Evolutionary conservation across 2,797 vertebrate genomes (phyloP), one percentile per base, ranked within the genome.

Genomic region (Melanotaenia pygmaea): DNA sequence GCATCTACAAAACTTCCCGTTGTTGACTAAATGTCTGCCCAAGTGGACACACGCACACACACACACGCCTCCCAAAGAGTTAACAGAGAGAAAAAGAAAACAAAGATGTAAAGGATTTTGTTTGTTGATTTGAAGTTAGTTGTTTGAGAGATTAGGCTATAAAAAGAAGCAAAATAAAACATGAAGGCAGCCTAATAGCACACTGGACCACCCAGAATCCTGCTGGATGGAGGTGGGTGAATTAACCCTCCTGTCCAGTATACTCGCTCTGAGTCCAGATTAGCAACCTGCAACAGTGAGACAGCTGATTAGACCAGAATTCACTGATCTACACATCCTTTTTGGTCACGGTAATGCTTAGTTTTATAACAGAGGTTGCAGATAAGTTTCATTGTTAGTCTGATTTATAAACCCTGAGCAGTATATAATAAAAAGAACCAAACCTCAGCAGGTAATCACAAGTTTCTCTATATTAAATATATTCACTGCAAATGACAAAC

Each of bases 191-290:
- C 61, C 60, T 63, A 20, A 59, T 56, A 74, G 82, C 62, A 65
- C 62, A 56, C 79, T 0, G 50, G 97, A 97, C 96, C 97, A 97
- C 97, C 96, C 96, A 96, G 87, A 92, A 93, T 67, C 0, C 66
- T 20, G 38, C 73, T 60, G 80, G 77, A 67, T 38, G 61, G 82
- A 72, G 77, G 67, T 22, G 54, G 81, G 47, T 68, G 60, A 35
- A 61, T 18, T 43, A 30, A 54, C 54, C 62, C 18, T 26, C 53
- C 30, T 18, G 81, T 86, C 79, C 86, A 26, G 85, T 85, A 72
- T 66, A 72, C 85, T 70, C 81, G 67, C 73, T 88, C 89, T 4
- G 70, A 81, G 86, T 89, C 88, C 89, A 83, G 89, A 53, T 40
- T 4, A 43, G 20, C 59, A 62, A 28, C 59, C 69, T 72, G 59